Evolutionary conservation across 1,140 invertebrate species (phyloP), one percentile per base, ranked within the genome.

Genomic region (Cepaea nemoralis): DNA sequence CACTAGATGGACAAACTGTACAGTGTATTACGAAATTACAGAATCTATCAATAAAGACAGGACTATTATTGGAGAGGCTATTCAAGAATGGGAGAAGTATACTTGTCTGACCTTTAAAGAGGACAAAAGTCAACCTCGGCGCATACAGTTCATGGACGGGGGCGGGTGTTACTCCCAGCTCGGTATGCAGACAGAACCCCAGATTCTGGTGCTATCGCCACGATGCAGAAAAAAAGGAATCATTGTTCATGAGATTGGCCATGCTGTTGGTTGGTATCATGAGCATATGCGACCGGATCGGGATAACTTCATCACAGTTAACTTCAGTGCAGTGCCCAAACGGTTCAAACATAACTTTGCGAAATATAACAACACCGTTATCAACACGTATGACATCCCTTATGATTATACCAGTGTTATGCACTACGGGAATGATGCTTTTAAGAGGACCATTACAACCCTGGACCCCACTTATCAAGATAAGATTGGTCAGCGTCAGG

Each of bases 251-350:
- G 92, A 93, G 85, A 88, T 93, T 27, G 93, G 92, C 0, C 92
- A 93, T 85, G 88, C 92, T 0, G 86, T 93, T n/a, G 92, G 92
- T 19, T 91, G 92, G 82, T 87, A 90, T 71, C 93, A 95, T 85
- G 94, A 95, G 84, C 95, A 95, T 85, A 94, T 93, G 84, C 91
- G 94, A 27, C 89, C 92, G 12, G 93, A 95, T 89, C 90, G 95
- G 48, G 94, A 95, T 85, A 87, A 93, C 0, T 95, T 92, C 86
- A 92, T 95, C 19, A 90, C 85, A 2, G 93, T 95, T 50, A 88
- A 93, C 63, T 94, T 93, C 91, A 88, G 93, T 3, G 95, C 95
- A 84, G 95, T 96, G 27, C 88, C 93, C 27, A 67, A 79, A 6
- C 86, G 85, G 33, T 88, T 90, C 86, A 86, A 90, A 22, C 86